These are phyloP conservation scores for Lacerta bilineata DNA, from an alignment of 2,797 vertebrate species.

Conservation along the genomic window DNA sequence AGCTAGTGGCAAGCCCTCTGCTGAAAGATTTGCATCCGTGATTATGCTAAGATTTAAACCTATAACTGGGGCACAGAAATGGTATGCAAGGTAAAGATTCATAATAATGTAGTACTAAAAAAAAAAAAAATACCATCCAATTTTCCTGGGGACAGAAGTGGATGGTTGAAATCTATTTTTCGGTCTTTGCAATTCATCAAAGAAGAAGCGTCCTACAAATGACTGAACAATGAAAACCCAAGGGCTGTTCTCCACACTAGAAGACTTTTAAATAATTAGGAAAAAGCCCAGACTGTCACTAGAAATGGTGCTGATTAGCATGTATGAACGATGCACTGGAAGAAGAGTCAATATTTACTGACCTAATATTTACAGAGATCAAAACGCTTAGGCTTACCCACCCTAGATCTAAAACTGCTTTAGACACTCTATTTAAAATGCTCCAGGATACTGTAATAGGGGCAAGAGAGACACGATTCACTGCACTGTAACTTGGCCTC, in stretches of 20 bases:
- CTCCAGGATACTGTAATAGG: not conserved
- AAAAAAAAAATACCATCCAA: not conserved
- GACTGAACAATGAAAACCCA: conserved; percentile 5
- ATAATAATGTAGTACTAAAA: not conserved
- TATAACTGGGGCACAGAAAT: not conserved
- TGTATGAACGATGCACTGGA: not conserved
- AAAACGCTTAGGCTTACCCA: not conserved
- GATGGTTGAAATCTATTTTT: conserved; percentile 10
- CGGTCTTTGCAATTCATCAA: conserved; percentile 25
- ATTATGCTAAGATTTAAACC: conserved; percentile 7
- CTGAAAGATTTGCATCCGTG: not conserved
- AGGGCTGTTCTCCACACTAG: not conserved
- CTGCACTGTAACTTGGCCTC: not conserved
- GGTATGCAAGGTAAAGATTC: not conserved
- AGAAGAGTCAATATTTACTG: conserved; percentile 20
- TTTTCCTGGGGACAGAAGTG: conserved; percentile 11
- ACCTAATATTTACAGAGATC: not conserved
- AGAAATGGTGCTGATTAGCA: conserved; percentile 27
- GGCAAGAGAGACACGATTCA: not conserved
- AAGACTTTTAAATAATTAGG: not conserved
- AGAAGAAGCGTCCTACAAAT: not conserved
- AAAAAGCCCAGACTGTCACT: not conserved
- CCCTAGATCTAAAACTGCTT: not conserved
- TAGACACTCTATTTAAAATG: not conserved
- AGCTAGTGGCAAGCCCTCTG: not conserved